Percentiles rank a stretch among this genome's conserved stretches.
These are phyloP conservation scores for Sciurus niger DNA, from an alignment of 2,113 vertebrate genomes.

Conservation along the genomic window DNA sequence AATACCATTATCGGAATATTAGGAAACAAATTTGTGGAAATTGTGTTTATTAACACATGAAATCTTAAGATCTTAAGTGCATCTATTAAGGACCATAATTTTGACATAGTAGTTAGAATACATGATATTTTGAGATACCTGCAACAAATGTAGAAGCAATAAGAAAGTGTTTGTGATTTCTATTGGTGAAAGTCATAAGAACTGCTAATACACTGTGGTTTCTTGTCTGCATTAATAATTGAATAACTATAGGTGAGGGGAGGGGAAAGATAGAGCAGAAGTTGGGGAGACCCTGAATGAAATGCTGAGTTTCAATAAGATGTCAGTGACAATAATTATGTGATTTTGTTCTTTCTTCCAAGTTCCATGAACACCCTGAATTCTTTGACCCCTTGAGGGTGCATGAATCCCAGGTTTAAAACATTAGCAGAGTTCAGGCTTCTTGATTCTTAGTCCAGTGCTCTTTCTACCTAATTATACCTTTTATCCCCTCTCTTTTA, in stretches of 20 bases:
- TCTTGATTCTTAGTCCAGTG: neutral
- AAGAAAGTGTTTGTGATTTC: slow-evolving; percentile 41
- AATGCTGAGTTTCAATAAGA: slow-evolving; percentile 42
- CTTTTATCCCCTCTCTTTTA: neutral
- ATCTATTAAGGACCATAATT: slow-evolving; percentile 21
- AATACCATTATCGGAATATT: slow-evolving; percentile 42
- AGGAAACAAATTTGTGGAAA: neutral
- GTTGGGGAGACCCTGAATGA: neutral
- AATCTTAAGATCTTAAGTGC: neutral
- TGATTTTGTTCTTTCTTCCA: slow-evolving; percentile 28
- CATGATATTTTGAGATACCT: neutral
- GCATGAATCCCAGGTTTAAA: neutral
- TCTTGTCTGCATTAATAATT: neutral
- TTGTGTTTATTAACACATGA: neutral
- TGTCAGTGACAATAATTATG: slow-evolving; percentile 35
- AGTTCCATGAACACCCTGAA: slow-evolving; percentile 28
- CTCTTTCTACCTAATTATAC: neutral
- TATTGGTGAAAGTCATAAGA: neutral
- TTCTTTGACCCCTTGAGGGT: neutral
- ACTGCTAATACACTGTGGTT: neutral
- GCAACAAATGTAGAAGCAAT: slow-evolving; percentile 17
- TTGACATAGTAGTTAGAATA: neutral
- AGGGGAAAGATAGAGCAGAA: neutral
- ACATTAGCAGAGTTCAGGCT: neutral
- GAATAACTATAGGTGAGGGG: neutral